Base-by-base conservation (phyloP, 2,888 invertebrate species). In the Nebria brevicollis region DNA sequence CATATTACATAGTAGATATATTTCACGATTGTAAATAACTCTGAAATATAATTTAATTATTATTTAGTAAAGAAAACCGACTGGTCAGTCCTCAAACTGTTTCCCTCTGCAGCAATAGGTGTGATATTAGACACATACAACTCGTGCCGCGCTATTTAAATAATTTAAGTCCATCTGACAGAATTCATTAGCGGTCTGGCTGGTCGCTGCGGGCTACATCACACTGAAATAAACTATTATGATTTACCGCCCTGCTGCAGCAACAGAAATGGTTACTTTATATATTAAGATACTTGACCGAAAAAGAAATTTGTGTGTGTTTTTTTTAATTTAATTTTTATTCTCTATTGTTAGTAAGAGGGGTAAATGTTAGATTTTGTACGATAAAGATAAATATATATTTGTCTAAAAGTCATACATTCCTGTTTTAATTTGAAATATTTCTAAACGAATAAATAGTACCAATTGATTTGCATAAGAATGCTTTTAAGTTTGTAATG, bases 131-230 rank as follows among this genome's bases (percentile, higher is more conserved):
- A 75, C 34, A 77, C 25, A 68, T 68, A 68, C 34, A 34, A 72
- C 77, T 77, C 77, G 77, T 77, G 77, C 77, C 77, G 77, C 77
- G 72, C 64, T 77, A 77, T 77, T 77, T 77, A 77, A 77, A 77
- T 77, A 77, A 77, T 77, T 77, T 77, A 77, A 77, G 77, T 77
- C 54, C 26, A 70, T 77, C 77, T 77, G 77, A 77, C 77, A 77
- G 77, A 77, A 77, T 77, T 77, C 77, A 77, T 77, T 77, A 77
- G 77, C 77, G 72, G 70, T 70, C 54, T 42, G 77, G 43, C 68
- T 72, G 64, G 77, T 77, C 77, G 77, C 77, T 72, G 72, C 72
- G 26, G 77, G 77, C 77, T 34, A 54, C 77, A 77, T 64, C 72
- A 54, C 77, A 77, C 13, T 72, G 77, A 77, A 77, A 77, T 77